Base-by-base conservation (phyloP, 2,797 vertebrate genomes). In the Gambelia wislizenii region DNA sequence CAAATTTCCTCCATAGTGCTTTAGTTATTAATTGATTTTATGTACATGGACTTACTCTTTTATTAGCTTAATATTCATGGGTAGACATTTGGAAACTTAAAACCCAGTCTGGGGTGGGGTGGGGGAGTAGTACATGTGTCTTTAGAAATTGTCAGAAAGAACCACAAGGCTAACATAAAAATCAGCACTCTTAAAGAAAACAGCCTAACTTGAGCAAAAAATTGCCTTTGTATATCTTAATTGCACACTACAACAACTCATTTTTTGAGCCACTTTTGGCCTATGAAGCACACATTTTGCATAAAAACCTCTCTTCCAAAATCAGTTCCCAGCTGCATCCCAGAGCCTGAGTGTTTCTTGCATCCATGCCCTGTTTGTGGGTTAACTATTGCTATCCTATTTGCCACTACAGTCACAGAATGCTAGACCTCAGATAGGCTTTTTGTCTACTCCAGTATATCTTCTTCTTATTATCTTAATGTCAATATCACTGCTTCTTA, bases 81-180 rank as follows among this genome's bases (percentile, higher is more conserved):
- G 5, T 84, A 67, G 74, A 8, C 27, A 3, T 30, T 27, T 47
- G 8, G 36, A 54, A 84, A 70, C 36, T 78, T 36, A n/a, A 54
- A 76, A 64, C 9, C 2, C 36, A 87, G 44, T 33, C 22, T 16
- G 10, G 10, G 42, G n/a, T n/a, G 44, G n/a, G 27, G 83, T 67
- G 7, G 25, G 0, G 3, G 33, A 52, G n/a, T 79, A 61, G 5
- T 4, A 9, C 18, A 52, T 80, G 61, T 81, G 81, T 84, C 83
- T 83, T 91, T 69, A 93, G 69, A 90, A 87, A 87, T 2, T 89
- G 61, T 91, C 74, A 87, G 70, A 44, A 56, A 92, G 52, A 87
- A 72, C 44, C 83, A 36, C 47, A 89, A 89, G 9, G 33, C 85
- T 89, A 36, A 49, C 72, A 44, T 56, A 87, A 25, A 52, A 74